Evolutionary conservation across 2,113 vertebrate genomes (phyloP).

Genomic region (Numida meleagris): DNA sequence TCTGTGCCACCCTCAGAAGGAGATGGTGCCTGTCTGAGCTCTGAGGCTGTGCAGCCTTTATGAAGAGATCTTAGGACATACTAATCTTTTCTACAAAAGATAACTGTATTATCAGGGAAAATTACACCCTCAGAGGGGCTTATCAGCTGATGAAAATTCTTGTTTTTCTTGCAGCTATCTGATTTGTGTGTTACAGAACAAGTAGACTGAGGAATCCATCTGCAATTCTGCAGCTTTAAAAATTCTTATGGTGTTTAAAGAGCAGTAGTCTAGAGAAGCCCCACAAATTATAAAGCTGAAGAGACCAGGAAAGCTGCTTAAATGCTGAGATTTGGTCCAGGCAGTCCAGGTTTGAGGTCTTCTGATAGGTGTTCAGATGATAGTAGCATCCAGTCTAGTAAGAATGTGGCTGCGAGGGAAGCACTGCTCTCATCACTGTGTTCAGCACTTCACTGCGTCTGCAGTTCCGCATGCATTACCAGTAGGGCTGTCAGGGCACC

Average conservation of each 20-base stretch:
- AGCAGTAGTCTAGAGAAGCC: not conserved
- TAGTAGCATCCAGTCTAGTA: not conserved
- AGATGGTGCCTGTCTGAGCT: not conserved
- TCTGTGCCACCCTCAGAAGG: not conserved
- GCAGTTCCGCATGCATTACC: not conserved
- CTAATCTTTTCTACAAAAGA: not conserved
- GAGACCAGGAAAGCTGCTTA: accelerated
- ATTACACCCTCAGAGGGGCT: not conserved
- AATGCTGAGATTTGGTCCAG: not conserved
- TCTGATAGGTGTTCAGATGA: not conserved
- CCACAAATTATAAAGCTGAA: not conserved
- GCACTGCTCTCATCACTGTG: not conserved
- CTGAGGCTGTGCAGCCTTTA: not conserved
- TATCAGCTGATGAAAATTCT: not conserved
- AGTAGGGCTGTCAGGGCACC: not conserved
- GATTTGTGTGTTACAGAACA: not conserved
- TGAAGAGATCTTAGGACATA: not conserved
- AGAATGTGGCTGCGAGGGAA: not conserved
- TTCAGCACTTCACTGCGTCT: not conserved
- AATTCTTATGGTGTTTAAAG: not conserved
- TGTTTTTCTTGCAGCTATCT: not conserved
- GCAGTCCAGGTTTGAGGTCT: not conserved
- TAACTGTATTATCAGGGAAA: not conserved
- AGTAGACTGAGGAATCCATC: not conserved
- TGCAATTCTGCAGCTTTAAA: not conserved